Conservation (phyloP, 2,888 invertebrate genomes). For the Eupithecia subfuscata region DNA sequence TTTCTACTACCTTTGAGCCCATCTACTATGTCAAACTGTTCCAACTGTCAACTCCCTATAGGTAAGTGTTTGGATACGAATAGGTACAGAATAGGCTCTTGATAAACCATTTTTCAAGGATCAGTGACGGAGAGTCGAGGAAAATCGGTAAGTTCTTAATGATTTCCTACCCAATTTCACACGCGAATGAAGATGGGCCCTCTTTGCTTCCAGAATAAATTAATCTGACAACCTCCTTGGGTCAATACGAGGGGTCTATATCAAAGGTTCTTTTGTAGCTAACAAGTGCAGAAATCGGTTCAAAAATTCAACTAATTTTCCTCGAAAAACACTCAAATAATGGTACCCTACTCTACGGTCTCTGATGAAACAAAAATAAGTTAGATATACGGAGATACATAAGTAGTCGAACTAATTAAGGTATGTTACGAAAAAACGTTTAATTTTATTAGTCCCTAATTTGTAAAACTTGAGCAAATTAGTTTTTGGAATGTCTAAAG, state of each 20-base stretch:
- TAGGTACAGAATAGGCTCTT: not conserved
- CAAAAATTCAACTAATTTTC: not conserved
- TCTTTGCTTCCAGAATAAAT: slow-evolving; percentile 39
- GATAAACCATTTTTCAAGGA: slow-evolving; percentile 16
- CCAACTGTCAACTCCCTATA: not conserved
- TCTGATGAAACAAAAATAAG: not conserved
- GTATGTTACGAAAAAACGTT: not conserved
- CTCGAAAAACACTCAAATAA: not conserved
- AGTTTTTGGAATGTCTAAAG: not conserved
- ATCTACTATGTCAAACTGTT: not conserved
- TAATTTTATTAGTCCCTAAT: no score
- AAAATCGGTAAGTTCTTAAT: slow-evolving; percentile 37
- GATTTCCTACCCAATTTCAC: slow-evolving; percentile 44
- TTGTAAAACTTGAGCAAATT: no score
- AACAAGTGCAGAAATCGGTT: not conserved
- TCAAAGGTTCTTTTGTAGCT: slow-evolving; percentile 9
- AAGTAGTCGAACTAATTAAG: not conserved
- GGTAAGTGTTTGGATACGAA: not conserved
- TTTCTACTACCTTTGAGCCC: no score
- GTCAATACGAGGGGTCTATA: slow-evolving; percentile 26
- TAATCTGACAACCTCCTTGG: slow-evolving; percentile 36
- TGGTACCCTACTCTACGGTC: not conserved
- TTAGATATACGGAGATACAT: not conserved
- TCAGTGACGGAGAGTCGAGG: slow-evolving; percentile 30
- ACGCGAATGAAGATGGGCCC: slow-evolving; percentile 34